Evolutionary conservation across 1,140 invertebrate genomes (phyloP).

Genomic region (Heliconius melpomene): DNA sequence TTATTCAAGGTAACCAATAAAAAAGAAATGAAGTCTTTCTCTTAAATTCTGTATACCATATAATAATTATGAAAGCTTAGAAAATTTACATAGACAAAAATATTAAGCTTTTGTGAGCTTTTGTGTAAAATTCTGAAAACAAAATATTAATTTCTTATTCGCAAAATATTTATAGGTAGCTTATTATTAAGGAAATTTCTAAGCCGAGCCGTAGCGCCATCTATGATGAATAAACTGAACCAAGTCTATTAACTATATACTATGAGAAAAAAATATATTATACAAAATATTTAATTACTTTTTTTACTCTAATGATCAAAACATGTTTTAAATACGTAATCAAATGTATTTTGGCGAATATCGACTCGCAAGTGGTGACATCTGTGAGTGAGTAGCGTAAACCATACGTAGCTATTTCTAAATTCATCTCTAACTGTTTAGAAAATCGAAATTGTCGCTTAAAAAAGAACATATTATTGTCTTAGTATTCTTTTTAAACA

Average conservation of each 20-base stretch:
- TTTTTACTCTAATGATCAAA: not conserved
- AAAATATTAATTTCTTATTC: no score
- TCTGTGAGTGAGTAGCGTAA: constrained; percentile 12
- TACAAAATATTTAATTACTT: not conserved
- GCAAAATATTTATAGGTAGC: no score
- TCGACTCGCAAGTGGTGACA: not conserved
- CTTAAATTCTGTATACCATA: no score
- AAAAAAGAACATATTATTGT: no score
- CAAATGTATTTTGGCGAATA: not conserved
- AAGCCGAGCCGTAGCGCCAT: not conserved
- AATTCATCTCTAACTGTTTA: not conserved
- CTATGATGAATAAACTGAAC: not conserved
- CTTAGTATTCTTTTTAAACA: no score
- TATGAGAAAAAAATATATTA: not conserved
- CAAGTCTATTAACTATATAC: not conserved
- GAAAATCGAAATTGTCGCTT: no score
- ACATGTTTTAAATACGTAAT: not conserved
- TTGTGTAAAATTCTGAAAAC: no score
- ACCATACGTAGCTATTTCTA: not conserved
- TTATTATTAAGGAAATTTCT: not conserved
- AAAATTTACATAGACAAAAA: not conserved
- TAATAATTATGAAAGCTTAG: no score
- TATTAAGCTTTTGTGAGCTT: not conserved
- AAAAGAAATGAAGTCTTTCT: no score
- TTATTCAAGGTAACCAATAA: no score